phyloP scores from a whole-genome alignment of 2,888 invertebrate species.

The Ferrisia virgata region DNA sequence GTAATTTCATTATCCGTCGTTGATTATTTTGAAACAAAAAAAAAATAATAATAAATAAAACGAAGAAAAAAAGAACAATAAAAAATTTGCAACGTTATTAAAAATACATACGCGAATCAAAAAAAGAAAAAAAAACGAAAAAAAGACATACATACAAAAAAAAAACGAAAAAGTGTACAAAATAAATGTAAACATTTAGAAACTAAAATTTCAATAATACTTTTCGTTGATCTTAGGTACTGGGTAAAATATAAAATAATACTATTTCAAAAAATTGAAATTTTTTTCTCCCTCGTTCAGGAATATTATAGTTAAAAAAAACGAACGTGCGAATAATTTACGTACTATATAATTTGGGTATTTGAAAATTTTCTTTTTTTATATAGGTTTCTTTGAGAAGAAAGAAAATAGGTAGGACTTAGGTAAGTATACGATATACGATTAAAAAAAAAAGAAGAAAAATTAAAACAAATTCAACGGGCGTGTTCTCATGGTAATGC shows the following conservation, averaged over 20 bases:
- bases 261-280: not conserved
- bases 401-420: not conserved
- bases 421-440: not conserved
- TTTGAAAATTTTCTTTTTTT: not conserved
- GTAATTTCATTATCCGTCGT: not conserved
- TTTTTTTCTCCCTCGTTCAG: not conserved
- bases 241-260: not conserved
- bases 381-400: not conserved
- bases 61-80: not conserved
- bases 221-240: constrained; percentile 15
- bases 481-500: constrained; percentile 27
- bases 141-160: no score
- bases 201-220: not conserved
- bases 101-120: not conserved
- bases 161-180: not conserved
- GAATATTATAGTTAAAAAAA: not conserved
- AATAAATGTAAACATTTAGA: not conserved
- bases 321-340: not conserved
- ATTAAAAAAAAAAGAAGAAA: not conserved
- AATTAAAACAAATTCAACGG: not conserved
- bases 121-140: not conserved
- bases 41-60: not conserved
- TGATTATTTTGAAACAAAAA: not conserved
- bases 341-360: not conserved
- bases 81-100: no score